A percentile compares a stretch with the other conserved stretches of the same genome.
Evolutionary conservation across 1,140 invertebrate species (phyloP).

Genomic region (Calosoma granatense): DNA sequence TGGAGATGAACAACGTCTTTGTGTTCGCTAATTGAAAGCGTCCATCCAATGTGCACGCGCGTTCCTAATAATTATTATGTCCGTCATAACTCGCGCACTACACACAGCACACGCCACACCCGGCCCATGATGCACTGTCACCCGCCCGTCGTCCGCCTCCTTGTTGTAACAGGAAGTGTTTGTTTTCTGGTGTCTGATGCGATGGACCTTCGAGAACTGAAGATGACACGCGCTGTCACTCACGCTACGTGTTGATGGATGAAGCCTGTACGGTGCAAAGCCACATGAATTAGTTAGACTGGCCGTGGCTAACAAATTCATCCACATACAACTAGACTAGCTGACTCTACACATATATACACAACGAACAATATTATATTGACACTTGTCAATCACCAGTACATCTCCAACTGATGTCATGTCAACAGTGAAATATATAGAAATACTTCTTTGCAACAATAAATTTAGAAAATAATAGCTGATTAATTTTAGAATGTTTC

Average conservation of each 20-base stretch:
- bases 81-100: not conserved
- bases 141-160: too few species aligned
- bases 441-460: too few species aligned
- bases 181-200: slow-evolving; percentile 4
- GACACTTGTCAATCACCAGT: too few species aligned
- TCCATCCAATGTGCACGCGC: not conserved
- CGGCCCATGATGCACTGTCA: too few species aligned
- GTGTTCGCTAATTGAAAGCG: not conserved
- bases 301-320: too few species aligned
- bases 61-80: not conserved
- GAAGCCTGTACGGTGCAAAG: not conserved
- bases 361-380: too few species aligned
- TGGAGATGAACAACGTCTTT: not conserved
- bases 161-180: not conserved
- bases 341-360: too few species aligned
- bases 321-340: too few species aligned
- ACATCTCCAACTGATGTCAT: too few species aligned
- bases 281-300: not conserved
- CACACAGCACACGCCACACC: too few species aligned
- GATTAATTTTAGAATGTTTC: not conserved
- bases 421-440: too few species aligned
- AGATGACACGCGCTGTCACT: slow-evolving; percentile 5
- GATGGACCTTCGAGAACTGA: not conserved
- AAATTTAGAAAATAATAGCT: too few species aligned
- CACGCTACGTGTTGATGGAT: not conserved